These are phyloP conservation scores for Onychomys leucogaster DNA, from an alignment of 2,797 vertebrate species.

Conservation along the genomic window DNA sequence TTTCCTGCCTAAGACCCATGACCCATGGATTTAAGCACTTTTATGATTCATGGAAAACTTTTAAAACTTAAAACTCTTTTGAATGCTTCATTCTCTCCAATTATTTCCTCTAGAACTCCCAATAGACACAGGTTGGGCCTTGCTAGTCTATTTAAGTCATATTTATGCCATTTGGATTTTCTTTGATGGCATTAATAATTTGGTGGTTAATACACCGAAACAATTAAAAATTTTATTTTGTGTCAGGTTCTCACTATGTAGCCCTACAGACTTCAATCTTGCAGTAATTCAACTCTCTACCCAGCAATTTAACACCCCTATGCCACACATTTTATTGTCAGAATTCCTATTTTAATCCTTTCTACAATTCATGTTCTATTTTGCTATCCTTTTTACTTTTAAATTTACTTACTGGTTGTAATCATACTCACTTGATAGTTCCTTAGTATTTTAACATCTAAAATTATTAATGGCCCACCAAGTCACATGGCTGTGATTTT, in stretches of 20 bases:
- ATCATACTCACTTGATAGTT: slow-evolving; percentile 37
- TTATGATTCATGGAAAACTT: neutral
- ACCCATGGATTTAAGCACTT: slow-evolving; percentile 9
- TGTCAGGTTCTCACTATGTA: neutral
- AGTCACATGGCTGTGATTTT: neutral
- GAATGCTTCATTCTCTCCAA: neutral
- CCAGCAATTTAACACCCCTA: slow-evolving; percentile 2
- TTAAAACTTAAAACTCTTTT: slow-evolving; percentile 7
- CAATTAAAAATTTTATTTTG: neutral
- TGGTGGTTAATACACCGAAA: neutral
- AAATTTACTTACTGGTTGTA: slow-evolving; percentile 39
- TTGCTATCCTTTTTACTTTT: slow-evolving; percentile 38
- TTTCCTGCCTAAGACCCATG: slow-evolving; percentile 8
- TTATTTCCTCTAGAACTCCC: neutral
- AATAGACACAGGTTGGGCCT: neutral
- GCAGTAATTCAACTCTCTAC: neutral
- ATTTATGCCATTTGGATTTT: slow-evolving; percentile 21
- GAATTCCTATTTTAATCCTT: neutral
- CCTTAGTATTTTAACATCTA: slow-evolving; percentile 1
- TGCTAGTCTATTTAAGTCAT: neutral
- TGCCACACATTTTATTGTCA: neutral
- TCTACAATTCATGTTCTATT: neutral
- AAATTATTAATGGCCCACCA: neutral
- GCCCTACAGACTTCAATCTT: neutral
- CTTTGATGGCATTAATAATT: neutral